Percentiles rank a stretch among this genome's conserved stretches.
Conservation (phyloP, 2,888 invertebrate genomes). For the Chrysodeixis includens region DNA sequence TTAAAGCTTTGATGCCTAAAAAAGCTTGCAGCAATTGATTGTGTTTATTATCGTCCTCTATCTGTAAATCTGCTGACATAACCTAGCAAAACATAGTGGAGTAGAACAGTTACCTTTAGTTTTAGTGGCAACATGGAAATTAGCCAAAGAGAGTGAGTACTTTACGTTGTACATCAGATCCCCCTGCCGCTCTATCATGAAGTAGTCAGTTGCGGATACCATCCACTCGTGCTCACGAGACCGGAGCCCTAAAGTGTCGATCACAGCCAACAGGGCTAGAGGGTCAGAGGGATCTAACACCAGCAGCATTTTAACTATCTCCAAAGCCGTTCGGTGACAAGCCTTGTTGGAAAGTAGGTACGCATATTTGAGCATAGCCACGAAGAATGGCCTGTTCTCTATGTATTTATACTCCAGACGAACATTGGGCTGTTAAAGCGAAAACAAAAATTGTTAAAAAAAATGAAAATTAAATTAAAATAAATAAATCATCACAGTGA, state of each 20-base stretch:
- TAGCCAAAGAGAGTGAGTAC: slow-evolving; percentile 74
- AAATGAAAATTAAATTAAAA: no score
- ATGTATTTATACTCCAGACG: slow-evolving; percentile 72
- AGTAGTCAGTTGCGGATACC: slow-evolving; percentile 63
- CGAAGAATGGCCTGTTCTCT: slow-evolving; percentile 81
- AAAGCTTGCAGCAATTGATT: no score
- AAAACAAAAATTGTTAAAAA: slow-evolving; percentile 4
- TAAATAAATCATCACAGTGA: no score
- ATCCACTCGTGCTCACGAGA: slow-evolving; percentile 93
- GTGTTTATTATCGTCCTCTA: no score
- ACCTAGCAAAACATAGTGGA: neutral
- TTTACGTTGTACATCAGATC: slow-evolving; percentile 70
- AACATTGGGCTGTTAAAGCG: slow-evolving; percentile 63
- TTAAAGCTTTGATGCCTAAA: no score
- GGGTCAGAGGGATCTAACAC: slow-evolving; percentile 94
- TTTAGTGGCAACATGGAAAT: slow-evolving; percentile 69
- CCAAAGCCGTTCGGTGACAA: slow-evolving; percentile 95
- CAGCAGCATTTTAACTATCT: slow-evolving; percentile 94
- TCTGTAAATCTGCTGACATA: no score
- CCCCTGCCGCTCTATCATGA: slow-evolving; percentile 62
- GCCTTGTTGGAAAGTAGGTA: slow-evolving; percentile 93
- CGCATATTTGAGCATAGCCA: slow-evolving; percentile 94
- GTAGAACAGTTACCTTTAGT: slow-evolving; percentile 58
- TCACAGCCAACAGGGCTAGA: slow-evolving; percentile 91
- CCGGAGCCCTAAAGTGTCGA: slow-evolving; percentile 95